These are phyloP conservation scores for Isurus oxyrinchus DNA, from an alignment of 2,113 vertebrate genomes.

Conservation along the genomic window DNA sequence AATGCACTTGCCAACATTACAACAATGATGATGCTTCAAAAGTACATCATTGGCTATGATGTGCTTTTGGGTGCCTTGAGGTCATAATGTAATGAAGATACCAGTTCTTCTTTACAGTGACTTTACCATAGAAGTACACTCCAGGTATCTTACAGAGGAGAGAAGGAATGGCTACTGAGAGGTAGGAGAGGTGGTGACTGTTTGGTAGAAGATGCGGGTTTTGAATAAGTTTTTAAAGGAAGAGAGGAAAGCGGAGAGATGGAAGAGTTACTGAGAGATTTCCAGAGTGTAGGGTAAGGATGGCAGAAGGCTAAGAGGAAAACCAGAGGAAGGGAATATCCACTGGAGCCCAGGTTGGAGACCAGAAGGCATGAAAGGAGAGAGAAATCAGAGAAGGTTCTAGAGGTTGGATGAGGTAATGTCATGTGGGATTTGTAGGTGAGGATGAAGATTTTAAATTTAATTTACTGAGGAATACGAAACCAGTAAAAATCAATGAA, in stretches of 20 bases:
- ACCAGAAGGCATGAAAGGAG: neutral
- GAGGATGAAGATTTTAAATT: neutral
- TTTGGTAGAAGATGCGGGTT: neutral
- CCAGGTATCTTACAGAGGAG: neutral
- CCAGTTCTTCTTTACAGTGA: neutral
- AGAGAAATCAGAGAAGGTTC: neutral
- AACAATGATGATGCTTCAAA: neutral
- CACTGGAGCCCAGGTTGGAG: neutral
- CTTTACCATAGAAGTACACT: neutral
- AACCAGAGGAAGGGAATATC: neutral
- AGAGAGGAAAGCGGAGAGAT: neutral
- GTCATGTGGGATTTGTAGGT: neutral
- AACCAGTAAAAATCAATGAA: neutral
- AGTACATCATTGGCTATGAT: neutral
- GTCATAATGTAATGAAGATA: neutral
- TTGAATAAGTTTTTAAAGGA: neutral
- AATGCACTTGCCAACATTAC: too few species aligned
- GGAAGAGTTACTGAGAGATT: neutral
- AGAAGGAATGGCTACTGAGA: neutral
- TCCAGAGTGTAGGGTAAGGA: neutral
- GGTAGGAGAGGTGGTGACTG: neutral
- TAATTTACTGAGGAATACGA: neutral
- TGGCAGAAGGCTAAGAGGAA: neutral
- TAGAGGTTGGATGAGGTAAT: neutral
- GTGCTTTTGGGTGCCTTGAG: neutral